Evolutionary conservation across 2,113 vertebrate species (phyloP).

Genomic region (Paramisgurnus dabryanus): DNA sequence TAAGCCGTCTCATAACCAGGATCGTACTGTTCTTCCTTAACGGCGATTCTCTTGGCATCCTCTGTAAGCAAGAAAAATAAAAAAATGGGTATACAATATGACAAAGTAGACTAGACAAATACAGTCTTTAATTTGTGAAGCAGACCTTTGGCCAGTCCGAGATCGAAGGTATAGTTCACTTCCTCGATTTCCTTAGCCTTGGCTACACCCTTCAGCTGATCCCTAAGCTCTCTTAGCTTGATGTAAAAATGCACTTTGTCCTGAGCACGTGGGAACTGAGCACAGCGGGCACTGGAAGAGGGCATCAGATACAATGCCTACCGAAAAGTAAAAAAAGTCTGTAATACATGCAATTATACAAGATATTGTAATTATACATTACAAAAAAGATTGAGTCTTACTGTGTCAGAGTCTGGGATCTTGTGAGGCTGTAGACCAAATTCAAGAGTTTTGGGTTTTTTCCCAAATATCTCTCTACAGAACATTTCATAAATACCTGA

Average conservation of each 20-base stretch:
- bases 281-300: conserved; percentile 94
- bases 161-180: conserved; percentile 85
- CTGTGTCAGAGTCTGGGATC: conserved; percentile 94
- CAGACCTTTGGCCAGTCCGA: conserved; percentile 90
- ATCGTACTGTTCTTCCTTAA: conserved; percentile 96
- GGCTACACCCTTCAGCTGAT: conserved; percentile 84
- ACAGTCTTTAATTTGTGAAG: background rate
- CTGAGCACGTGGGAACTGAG: conserved; percentile 97
- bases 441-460: conserved; percentile 82
- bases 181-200: conserved; percentile 82
- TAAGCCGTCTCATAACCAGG: conserved; percentile 94
- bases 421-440: conserved; percentile 78
- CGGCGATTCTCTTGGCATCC: conserved; percentile 94
- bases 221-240: conserved; percentile 91
- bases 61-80: conserved; percentile 65
- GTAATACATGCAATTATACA: background rate
- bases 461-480: conserved; percentile 95
- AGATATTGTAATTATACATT: background rate
- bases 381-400: conserved; percentile 67
- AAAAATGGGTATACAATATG: background rate
- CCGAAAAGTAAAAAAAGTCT: background rate
- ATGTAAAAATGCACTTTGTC: conserved; percentile 99
- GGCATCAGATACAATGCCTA: conserved; percentile 97
- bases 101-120: background rate
- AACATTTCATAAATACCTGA: conserved; percentile 99